A percentile compares a stretch with the other conserved stretches of the same genome.
Evolutionary conservation across 2,113 vertebrate species (phyloP).

Genomic region (Rhea pennata): DNA sequence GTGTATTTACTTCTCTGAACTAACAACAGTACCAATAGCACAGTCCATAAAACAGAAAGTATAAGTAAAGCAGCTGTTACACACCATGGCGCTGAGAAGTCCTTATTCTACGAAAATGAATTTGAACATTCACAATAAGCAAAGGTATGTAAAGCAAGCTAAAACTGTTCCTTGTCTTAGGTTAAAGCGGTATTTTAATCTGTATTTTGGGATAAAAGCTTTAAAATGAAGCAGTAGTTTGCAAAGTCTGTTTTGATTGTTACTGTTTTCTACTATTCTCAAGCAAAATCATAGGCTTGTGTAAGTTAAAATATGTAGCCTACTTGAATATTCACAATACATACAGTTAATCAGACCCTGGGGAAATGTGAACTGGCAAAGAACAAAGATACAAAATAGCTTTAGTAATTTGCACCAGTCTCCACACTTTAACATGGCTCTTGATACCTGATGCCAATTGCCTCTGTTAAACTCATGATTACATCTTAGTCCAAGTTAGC

Average conservation of each 20-base stretch:
- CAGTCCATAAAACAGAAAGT: neutral
- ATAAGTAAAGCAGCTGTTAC: neutral
- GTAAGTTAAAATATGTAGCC: neutral
- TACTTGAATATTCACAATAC: neutral
- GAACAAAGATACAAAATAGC: neutral
- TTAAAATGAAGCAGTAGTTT: neutral
- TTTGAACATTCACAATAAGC: neutral
- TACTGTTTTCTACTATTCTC: neutral
- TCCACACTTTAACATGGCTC: neutral
- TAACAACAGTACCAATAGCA: conserved; percentile 10
- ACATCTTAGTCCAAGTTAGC: neutral
- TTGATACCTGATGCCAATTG: neutral
- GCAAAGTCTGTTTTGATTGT: neutral
- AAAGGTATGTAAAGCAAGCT: neutral
- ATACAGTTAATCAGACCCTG: neutral
- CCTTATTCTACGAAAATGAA: conserved; percentile 4
- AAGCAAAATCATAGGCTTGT: neutral
- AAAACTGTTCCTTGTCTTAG: neutral
- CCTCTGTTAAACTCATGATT: too few species aligned
- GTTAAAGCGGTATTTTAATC: neutral
- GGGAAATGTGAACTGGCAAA: neutral
- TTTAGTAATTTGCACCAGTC: neutral
- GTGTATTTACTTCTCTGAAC: conserved; percentile 36
- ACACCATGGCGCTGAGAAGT: neutral
- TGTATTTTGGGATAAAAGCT: neutral